Evolutionary conservation across 1,140 invertebrate species (phyloP).

Genomic region (Zaprionus gabonicus): DNA sequence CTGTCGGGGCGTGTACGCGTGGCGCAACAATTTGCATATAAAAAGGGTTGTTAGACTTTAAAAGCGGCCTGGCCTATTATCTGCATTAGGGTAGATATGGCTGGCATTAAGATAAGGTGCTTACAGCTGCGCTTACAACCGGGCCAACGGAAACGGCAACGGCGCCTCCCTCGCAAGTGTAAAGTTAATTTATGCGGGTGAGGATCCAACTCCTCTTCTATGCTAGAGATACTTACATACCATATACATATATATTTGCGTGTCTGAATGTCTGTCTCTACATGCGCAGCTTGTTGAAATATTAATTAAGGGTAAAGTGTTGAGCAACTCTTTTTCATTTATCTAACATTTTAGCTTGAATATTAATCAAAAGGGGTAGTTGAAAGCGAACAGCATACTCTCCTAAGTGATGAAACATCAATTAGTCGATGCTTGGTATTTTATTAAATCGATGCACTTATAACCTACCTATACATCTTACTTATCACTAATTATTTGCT

Average conservation of each 20-base stretch:
- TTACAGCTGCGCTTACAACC: constrained; percentile 71
- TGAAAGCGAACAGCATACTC: background rate
- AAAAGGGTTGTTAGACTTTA: constrained; percentile 83
- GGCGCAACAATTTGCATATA: constrained; percentile 81
- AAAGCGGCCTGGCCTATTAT: constrained; percentile 80
- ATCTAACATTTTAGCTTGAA: constrained; percentile 1
- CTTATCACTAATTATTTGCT: no score
- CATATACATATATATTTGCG: background rate
- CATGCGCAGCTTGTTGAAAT: constrained; percentile 63
- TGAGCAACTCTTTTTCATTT: constrained; percentile 40
- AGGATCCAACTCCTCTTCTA: constrained; percentile 34
- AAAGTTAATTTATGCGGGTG: constrained; percentile 81
- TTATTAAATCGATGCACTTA: background rate
- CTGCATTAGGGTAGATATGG: constrained; percentile 80
- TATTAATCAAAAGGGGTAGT: background rate
- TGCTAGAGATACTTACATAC: background rate
- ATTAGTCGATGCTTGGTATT: background rate
- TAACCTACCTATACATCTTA: no score
- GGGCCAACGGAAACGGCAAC: constrained; percentile 27
- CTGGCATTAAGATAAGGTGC: constrained; percentile 80
- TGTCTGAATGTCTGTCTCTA: constrained; percentile 13
- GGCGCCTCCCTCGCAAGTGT: constrained; percentile 34
- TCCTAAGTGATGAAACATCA: background rate
- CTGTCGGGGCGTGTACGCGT: constrained; percentile 63
- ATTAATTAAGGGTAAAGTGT: constrained; percentile 78